phyloP scores from a whole-genome alignment of 2,113 vertebrate genomes.

The Arothron firmamentum region DNA sequence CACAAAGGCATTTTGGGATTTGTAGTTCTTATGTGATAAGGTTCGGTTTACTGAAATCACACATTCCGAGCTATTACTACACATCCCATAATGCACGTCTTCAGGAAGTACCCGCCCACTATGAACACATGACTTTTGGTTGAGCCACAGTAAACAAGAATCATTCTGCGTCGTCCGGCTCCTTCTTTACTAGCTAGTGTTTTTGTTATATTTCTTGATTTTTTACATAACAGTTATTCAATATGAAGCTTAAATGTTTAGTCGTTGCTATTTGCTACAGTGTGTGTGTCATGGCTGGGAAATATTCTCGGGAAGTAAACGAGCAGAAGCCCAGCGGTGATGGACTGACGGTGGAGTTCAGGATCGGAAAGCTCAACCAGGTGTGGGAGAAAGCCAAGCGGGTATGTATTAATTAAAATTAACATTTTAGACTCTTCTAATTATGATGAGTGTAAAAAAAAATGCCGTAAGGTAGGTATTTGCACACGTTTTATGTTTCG shows the following conservation, averaged over 20 bases:
- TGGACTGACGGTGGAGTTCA: slow-evolving; percentile 77
- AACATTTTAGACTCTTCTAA: too few relatives aligned
- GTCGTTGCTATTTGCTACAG: slow-evolving; percentile 45
- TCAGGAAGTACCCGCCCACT: slow-evolving; percentile 8
- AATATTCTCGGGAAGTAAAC: slow-evolving; percentile 86
- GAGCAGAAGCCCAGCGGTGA: slow-evolving; percentile 66
- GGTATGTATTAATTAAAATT: slow-evolving; percentile 69
- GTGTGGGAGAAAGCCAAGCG: slow-evolving; percentile 91
- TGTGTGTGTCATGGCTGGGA: slow-evolving; percentile 69
- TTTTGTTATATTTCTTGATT: not conserved
- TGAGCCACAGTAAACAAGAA: slow-evolving; percentile 5
- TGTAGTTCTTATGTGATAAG: slow-evolving; percentile 44
- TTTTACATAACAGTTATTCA: not conserved
- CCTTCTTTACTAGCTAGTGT: not conserved
- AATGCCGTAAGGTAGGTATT: too few relatives aligned
- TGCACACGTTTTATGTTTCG: too few relatives aligned
- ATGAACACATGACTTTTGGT: slow-evolving; percentile 50
- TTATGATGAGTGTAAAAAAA: too few relatives aligned
- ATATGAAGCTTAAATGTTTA: slow-evolving; percentile 50
- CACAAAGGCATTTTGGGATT: slow-evolving; percentile 5
- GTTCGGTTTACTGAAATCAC: fast-evolving
- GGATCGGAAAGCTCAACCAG: slow-evolving; percentile 87
- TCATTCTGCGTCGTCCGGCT: fast-evolving
- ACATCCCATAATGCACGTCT: slow-evolving; percentile 46
- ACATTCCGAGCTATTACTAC: slow-evolving; percentile 37